Evolutionary conservation across 2,113 vertebrate genomes (phyloP).

Genomic region (Macrotus californicus): DNA sequence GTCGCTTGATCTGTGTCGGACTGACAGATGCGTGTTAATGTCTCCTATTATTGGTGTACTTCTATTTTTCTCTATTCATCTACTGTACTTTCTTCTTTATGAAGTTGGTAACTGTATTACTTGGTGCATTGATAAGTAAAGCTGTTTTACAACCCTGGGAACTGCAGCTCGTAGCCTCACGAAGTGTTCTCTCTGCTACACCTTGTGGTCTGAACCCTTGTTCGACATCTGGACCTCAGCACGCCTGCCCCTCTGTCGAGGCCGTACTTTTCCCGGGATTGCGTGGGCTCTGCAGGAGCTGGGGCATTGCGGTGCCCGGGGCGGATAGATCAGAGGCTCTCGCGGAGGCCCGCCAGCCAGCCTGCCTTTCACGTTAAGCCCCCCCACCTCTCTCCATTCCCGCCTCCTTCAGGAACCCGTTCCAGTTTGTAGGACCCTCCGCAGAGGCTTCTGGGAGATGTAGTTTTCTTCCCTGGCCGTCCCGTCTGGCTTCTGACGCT

Average conservation of each 20-base stretch:
- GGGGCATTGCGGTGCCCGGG: neutral
- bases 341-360: accelerated
- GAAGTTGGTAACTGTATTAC: neutral
- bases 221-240: neutral
- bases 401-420: accelerated
- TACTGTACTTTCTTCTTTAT: neutral
- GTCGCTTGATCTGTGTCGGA: neutral
- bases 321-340: neutral
- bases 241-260: accelerated
- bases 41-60: neutral
- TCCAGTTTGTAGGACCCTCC: accelerated
- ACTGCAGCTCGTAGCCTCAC: neutral
- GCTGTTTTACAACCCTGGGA: neutral
- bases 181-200: neutral
- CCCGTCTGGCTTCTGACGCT: accelerated
- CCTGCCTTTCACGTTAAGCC: accelerated
- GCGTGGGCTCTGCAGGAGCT: accelerated
- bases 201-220: neutral
- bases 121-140: neutral
- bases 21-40: neutral
- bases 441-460: neutral
- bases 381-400: accelerated
- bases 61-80: neutral
- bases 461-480: neutral
- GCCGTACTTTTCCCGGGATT: accelerated